These are phyloP conservation scores for Aepyceros melampus DNA, from an alignment of 2,113 vertebrate genomes.

Conservation along the genomic window DNA sequence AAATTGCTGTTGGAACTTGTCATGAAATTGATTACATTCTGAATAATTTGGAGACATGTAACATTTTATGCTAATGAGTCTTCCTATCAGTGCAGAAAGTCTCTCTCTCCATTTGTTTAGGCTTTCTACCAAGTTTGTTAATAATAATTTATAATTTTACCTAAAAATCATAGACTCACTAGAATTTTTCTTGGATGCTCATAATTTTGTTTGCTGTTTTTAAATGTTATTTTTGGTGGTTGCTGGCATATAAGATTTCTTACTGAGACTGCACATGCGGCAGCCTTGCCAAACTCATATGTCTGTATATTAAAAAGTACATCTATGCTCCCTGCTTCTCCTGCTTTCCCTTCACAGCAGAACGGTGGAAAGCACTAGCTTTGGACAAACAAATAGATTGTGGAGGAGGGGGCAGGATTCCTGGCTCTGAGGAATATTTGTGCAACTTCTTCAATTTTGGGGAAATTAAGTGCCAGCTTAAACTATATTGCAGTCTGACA, in stretches of 20 bases:
- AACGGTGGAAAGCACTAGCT: not conserved
- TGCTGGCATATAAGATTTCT: not conserved
- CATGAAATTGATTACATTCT: not conserved
- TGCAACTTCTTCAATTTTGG: not conserved
- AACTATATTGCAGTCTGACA: not conserved
- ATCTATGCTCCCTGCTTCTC: not conserved
- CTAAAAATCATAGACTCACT: not conserved
- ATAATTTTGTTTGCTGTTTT: not conserved
- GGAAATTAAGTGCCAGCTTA: not conserved
- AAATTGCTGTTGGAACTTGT: not conserved
- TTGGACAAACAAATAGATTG: not conserved
- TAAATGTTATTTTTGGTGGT: not conserved
- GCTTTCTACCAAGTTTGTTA: not conserved
- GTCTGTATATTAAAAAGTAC: not conserved
- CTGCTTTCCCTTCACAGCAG: not conserved
- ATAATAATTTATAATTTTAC: not conserved
- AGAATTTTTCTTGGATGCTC: not conserved
- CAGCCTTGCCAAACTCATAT: not conserved
- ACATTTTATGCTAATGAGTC: not conserved
- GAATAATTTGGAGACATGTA: not conserved
- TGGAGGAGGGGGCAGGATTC: rapidly evolving
- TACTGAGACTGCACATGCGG: not conserved
- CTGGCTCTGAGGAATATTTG: not conserved
- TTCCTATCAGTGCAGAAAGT: not conserved
- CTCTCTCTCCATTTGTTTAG: not conserved